Conservation (phyloP, 2,888 invertebrate genomes). For the Beris morrisii region DNA sequence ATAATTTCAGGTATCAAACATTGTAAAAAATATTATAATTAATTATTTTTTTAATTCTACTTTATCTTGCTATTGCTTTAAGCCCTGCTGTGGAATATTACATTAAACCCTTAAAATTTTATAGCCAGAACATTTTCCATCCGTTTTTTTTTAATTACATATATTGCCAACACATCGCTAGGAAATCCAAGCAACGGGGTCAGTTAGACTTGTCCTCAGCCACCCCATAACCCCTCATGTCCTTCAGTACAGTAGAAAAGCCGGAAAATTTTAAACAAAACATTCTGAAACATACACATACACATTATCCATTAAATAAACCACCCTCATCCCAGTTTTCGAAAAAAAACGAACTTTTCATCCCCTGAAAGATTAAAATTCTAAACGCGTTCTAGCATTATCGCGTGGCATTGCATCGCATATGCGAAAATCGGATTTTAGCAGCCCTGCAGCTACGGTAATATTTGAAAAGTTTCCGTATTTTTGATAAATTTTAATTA, state of each 20-base stretch:
- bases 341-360: neutral
- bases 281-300: conserved; percentile 3
- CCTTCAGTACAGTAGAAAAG: neutral
- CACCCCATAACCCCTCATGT: neutral
- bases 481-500: conserved; percentile 15
- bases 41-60: no score
- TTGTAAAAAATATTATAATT: no score
- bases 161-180: no score
- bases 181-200: no score
- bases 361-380: conserved; percentile 18
- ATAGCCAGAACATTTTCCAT: no score
- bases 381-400: conserved; percentile 8
- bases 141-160: no score
- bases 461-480: conserved; percentile 22
- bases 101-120: no score
- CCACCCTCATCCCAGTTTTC: no score
- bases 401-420: neutral
- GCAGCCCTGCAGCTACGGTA: conserved; percentile 11
- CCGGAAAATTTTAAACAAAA: conserved; percentile 14
- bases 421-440: conserved; percentile 16
- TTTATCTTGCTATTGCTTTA: no score
- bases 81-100: no score
- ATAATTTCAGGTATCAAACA: no score
- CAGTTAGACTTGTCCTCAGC: neutral
- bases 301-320: neutral